Evolutionary conservation across 2,113 vertebrate species (phyloP).

Genomic region (Romanogobio albipinnatus): DNA sequence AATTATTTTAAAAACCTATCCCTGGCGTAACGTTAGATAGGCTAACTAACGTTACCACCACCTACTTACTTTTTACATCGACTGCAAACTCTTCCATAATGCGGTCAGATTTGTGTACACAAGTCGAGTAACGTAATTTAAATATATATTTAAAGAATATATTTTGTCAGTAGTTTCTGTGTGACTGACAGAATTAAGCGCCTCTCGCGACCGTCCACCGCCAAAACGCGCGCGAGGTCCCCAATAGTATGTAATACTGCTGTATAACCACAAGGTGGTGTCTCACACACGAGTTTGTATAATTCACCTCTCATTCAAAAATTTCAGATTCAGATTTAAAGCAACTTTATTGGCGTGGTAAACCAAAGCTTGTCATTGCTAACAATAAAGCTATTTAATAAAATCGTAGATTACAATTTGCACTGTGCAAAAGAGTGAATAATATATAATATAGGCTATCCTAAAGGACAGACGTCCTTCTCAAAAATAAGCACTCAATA

Average conservation of each 20-base stretch:
- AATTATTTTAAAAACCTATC: not conserved
- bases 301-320: not conserved
- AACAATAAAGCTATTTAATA: not conserved
- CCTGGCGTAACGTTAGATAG: not conserved
- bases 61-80: conserved; percentile 66
- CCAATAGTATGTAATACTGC: not conserved
- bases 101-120: not conserved
- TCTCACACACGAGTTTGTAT: not conserved
- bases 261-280: conserved; percentile 52
- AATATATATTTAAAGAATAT: not conserved
- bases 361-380: not conserved
- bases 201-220: not conserved
- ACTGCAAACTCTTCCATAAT: conserved; percentile 66
- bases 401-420: not conserved
- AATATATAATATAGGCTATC: no score
- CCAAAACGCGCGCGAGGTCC: not conserved
- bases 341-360: not conserved
- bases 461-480: no score
- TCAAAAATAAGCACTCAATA: no score
- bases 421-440: not conserved
- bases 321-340: not conserved
- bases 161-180: not conserved
- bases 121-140: not conserved
- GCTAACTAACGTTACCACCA: not conserved
- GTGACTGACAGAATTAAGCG: not conserved